Conservation (phyloP, 2,797 vertebrate genomes). For the Acanthopagrus latus region DNA sequence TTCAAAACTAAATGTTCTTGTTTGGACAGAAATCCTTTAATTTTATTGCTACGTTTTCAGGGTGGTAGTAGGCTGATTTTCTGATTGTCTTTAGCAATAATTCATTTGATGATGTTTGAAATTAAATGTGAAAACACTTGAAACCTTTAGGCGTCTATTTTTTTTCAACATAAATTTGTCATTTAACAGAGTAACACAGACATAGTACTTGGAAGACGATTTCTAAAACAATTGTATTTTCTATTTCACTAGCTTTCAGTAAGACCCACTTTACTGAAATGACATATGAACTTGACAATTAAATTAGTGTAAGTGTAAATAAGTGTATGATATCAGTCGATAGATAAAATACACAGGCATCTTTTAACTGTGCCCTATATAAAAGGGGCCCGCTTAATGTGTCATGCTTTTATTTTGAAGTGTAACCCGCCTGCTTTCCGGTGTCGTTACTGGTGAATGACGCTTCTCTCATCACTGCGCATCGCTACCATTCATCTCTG, state of each 20-base stretch:
- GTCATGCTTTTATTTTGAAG: constrained; percentile 46
- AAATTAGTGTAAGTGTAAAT: neutral
- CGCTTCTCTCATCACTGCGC: constrained; percentile 55
- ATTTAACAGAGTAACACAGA: neutral
- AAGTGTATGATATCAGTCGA: neutral
- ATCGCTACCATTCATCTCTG: constrained; percentile 62
- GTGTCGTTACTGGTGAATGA: neutral
- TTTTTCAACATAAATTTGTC: neutral
- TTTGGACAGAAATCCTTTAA: too few species aligned
- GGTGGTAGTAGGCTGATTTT: too few species aligned
- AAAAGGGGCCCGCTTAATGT: neutral
- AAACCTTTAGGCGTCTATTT: too few species aligned
- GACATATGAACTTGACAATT: neutral
- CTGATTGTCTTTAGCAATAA: too few species aligned
- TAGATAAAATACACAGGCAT: neutral
- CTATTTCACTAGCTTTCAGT: too few species aligned
- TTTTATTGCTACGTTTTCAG: too few species aligned
- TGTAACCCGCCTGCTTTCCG: constrained; percentile 21
- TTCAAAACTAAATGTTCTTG: too few species aligned
- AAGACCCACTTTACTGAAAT: too few species aligned
- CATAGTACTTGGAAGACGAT: neutral
- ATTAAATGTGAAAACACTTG: too few species aligned
- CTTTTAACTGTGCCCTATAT: too few species aligned
- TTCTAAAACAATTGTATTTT: too few species aligned
- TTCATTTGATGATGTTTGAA: too few species aligned